Evolutionary conservation across 2,888 invertebrate genomes (phyloP), one percentile per base, ranked within the genome.

Genomic region (Sesia bembeciformis): DNA sequence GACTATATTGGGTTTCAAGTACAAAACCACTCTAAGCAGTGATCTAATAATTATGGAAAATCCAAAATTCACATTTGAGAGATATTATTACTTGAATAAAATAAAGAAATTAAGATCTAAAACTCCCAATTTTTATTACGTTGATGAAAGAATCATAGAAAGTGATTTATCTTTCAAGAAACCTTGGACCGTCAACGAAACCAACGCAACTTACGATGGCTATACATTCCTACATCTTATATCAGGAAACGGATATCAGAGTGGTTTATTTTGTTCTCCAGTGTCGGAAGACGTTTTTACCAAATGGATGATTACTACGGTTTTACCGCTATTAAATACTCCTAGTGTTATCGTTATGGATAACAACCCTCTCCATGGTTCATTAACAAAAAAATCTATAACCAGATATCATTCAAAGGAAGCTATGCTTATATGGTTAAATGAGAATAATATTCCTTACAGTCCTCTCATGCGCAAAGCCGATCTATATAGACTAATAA

Each of bases 281-380:
- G 58, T 65, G 5, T 61, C 62, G 23, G 60, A 60, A 60, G 60
- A 66, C 39, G 61, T 67, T 51, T 78, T 74, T 43, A 64, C 57
- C n/a, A 80, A 74, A 56, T 83, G 81, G 83, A 51, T 82, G n/a
- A 59, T 60, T 55, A 68, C 75, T 54, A 62, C 76, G 40, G 59
- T 81, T 8, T 42, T 78, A 5, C 58, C 63, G 39, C 40, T 46
- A 4, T 57, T 83, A 23, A 56, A 59, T 54, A 59, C 60, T 5
- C 61, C 63, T 6, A 72, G 74, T 58, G 57, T 72, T n/a, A 62
- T 83, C 53, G 60, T 83, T 38, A 66, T 83, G 58, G 68, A 76
- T 54, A 68, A 67, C 41, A 69, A 66, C 57, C 62, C 64, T 8
- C 54, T 76, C 6, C 72, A 72, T 60, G 67, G 68, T 39, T 57